Evolutionary conservation across 2,797 vertebrate species (phyloP).

Genomic region (Eleutherodactylus coqui): DNA sequence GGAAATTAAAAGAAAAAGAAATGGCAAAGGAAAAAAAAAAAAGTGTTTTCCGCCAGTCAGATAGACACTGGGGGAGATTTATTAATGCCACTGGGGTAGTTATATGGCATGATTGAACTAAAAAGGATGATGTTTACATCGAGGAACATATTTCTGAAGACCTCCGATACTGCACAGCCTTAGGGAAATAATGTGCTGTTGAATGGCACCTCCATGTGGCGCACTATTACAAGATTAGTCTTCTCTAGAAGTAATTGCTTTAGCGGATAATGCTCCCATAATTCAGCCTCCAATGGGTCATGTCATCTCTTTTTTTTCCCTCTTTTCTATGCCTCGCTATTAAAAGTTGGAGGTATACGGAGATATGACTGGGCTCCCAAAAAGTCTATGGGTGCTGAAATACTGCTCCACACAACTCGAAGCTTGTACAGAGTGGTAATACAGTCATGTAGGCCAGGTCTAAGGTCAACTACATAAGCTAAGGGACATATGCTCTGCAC

Average conservation of each 20-base stretch:
- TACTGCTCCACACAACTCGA: background rate
- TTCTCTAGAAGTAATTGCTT: background rate
- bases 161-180: background rate
- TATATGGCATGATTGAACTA: background rate
- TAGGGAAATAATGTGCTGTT: background rate
- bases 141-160: background rate
- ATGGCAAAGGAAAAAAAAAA: background rate
- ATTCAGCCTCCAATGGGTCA: background rate
- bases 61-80: background rate
- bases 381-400: background rate
- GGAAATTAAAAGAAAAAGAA: slow-evolving; percentile 2
- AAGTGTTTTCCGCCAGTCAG: background rate
- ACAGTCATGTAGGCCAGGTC: no score
- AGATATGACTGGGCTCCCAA: background rate
- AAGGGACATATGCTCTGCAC: no score
- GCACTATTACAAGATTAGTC: background rate
- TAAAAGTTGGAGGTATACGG: background rate
- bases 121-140: background rate
- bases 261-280: no score
- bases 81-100: background rate
- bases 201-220: background rate
- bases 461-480: no score
- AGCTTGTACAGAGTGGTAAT: no score
- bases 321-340: no score
- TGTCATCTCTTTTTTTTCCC: no score